These are phyloP conservation scores for Leptinotarsa undecemlineata DNA, from an alignment of 1,140 invertebrate species.

Conservation along the genomic window DNA sequence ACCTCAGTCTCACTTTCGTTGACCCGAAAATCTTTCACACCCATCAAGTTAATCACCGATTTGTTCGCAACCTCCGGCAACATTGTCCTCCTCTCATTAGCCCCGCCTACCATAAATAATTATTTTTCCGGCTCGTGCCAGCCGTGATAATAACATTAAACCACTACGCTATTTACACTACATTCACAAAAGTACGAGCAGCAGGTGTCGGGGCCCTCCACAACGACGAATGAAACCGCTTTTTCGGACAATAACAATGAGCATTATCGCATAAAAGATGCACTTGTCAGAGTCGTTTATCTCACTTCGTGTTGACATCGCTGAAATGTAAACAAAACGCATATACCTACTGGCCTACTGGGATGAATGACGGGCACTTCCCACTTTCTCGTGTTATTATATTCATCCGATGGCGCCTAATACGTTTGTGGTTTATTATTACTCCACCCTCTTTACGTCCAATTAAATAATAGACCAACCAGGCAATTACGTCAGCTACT, in stretches of 20 bases:
- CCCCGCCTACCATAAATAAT: neutral
- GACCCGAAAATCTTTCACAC: too few species aligned
- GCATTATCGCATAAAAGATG: conserved; percentile 18
- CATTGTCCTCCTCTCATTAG: neutral
- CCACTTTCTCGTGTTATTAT: neutral
- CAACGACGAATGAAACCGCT: neutral
- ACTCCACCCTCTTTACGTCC: conserved; percentile 7
- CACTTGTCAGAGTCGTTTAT: conserved; percentile 14
- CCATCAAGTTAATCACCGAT: neutral
- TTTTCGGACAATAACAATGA: conserved; percentile 12
- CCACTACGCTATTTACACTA: conserved; percentile 8
- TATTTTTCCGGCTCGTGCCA: conserved; percentile 5
- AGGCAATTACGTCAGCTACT: conserved; percentile 2
- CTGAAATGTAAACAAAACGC: conserved; percentile 18
- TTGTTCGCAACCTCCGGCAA: neutral
- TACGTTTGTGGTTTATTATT: conserved; percentile 3
- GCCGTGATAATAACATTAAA: neutral
- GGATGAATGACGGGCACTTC: conserved; percentile 18
- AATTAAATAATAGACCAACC: conserved; percentile 2
- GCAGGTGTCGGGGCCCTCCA: conserved; percentile 12
- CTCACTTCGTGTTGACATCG: conserved; percentile 12
- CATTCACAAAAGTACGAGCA: neutral
- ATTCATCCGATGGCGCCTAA: neutral
- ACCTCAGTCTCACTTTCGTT: too few species aligned
- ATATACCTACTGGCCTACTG: conserved; percentile 13